Conservation (phyloP, 2,113 vertebrate genomes). For the Lophura nycthemera region DNA sequence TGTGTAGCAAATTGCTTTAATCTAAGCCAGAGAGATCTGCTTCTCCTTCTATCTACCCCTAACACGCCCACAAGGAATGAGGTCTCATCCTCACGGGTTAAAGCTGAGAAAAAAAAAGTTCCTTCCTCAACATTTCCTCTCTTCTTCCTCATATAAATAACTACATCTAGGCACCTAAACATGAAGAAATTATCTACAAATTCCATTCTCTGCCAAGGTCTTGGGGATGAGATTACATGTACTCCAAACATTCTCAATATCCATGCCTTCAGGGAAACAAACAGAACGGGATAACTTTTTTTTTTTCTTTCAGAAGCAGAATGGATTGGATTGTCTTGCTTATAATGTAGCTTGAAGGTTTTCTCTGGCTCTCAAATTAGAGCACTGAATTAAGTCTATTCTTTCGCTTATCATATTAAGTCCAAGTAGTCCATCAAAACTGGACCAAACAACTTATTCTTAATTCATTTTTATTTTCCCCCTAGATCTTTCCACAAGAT, state of each 20-base stretch:
- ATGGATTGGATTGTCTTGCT: neutral
- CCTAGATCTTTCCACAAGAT: constrained; percentile 3
- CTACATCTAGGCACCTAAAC: neutral
- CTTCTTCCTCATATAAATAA: neutral
- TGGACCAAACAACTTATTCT: neutral
- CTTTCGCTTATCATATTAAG: constrained; percentile 24
- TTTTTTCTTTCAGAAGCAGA: neutral
- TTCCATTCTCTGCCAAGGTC: neutral
- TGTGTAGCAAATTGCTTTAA: neutral
- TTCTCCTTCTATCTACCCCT: neutral
- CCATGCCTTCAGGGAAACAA: neutral
- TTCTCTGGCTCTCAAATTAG: neutral
- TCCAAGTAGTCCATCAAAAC: neutral
- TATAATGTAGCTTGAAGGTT: constrained; percentile 1
- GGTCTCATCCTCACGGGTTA: neutral
- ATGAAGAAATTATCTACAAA: neutral
- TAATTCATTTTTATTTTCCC: constrained; percentile 12
- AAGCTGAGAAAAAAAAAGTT: neutral
- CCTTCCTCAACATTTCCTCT: neutral
- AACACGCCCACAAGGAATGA: neutral
- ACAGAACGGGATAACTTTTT: neutral
- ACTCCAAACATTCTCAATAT: neutral
- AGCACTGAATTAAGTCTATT: constrained; percentile 16
- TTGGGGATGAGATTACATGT: neutral
- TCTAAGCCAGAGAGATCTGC: neutral